Evolutionary conservation across 2,113 vertebrate genomes (phyloP).

Genomic region (Uria lomvia): DNA sequence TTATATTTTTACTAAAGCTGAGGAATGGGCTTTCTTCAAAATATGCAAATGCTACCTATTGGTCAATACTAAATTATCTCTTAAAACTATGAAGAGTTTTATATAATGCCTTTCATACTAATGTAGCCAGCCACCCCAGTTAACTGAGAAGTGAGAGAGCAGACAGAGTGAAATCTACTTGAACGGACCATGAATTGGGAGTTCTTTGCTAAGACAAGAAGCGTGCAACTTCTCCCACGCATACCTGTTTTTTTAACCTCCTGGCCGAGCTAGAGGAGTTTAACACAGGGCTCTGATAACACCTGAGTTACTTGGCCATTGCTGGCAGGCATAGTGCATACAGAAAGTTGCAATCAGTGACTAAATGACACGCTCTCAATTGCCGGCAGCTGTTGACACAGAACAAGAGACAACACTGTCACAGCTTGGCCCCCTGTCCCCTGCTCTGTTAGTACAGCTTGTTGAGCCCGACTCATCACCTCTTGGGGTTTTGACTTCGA

Average conservation of each 20-base stretch:
- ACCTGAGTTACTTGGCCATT: background rate
- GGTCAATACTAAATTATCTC: background rate
- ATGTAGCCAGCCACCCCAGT: background rate
- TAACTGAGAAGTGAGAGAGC: background rate
- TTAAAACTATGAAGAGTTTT: background rate
- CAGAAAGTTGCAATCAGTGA: background rate
- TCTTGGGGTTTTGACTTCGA: background rate
- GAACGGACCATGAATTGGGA: background rate
- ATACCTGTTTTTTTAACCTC: background rate
- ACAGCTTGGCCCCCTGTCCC: background rate
- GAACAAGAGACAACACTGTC: background rate
- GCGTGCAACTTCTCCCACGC: background rate
- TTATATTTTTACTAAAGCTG: background rate
- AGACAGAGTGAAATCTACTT: background rate
- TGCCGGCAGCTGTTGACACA: background rate
- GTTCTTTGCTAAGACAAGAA: background rate
- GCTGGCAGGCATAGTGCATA: rapidly evolving
- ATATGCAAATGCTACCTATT: rapidly evolving
- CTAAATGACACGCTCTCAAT: background rate
- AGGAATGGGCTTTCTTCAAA: background rate
- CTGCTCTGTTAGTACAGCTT: background rate
- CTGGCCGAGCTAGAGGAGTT: background rate
- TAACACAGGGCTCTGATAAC: background rate
- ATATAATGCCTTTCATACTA: background rate
- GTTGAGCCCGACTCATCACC: background rate